Conservation (phyloP, 2,888 invertebrate species). For the Lobophora halterata region DNA sequence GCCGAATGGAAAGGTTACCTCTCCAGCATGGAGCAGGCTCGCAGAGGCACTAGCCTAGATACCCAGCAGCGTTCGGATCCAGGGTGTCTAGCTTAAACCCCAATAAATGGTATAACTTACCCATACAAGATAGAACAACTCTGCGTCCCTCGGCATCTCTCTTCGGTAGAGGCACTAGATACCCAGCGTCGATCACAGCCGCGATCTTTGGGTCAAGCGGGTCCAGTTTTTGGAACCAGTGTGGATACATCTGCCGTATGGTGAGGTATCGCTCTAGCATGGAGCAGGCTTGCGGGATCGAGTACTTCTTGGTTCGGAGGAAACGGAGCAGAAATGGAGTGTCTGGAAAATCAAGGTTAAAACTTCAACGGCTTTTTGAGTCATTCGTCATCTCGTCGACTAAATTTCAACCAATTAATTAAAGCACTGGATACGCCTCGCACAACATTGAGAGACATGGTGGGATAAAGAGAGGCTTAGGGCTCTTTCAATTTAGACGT, state of each 20-base stretch:
- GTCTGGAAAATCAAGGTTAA: slow-evolving; percentile 69
- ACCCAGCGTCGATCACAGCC: slow-evolving; percentile 90
- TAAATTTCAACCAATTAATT: not conserved
- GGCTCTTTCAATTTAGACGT: no score
- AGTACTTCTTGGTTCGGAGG: slow-evolving; percentile 92
- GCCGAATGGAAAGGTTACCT: slow-evolving; percentile 91
- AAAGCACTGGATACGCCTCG: no score
- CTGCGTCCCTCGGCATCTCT: slow-evolving; percentile 88
- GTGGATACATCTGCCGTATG: slow-evolving; percentile 90
- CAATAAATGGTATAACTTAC: slow-evolving; percentile 73
- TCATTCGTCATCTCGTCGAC: not conserved
- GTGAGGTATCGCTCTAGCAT: slow-evolving; percentile 93
- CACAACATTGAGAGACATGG: no score
- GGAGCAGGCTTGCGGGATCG: slow-evolving; percentile 91
- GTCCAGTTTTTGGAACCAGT: slow-evolving; percentile 92
- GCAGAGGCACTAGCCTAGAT: no score
- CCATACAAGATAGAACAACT: slow-evolving; percentile 90
- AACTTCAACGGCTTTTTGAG: slow-evolving; percentile 1
- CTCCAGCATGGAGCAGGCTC: slow-evolving; percentile 93
- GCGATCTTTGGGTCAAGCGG: slow-evolving; percentile 89
- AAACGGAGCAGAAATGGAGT: slow-evolving; percentile 91
- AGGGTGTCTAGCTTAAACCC: no score
- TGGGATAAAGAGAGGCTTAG: no score
- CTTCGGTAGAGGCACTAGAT: slow-evolving; percentile 86
- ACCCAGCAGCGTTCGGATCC: no score